Percentiles rank a stretch among this genome's conserved stretches.
phyloP scores from a whole-genome alignment of 2,113 vertebrate species.

The Anas platyrhynchos region DNA sequence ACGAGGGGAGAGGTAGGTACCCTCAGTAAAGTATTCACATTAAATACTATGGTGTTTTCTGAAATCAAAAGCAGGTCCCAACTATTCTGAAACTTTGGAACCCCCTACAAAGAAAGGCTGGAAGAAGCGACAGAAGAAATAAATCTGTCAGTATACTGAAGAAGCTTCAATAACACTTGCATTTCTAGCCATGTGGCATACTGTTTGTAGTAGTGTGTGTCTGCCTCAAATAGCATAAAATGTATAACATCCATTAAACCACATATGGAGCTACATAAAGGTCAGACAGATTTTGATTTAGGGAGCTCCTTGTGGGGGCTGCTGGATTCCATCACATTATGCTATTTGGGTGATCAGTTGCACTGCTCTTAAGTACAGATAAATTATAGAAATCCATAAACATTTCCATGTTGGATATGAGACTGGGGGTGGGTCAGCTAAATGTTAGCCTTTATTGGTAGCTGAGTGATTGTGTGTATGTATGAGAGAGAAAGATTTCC shows the following conservation, averaged over 20 bases:
- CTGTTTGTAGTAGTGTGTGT: conserved; percentile 50
- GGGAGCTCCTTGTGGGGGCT: not conserved
- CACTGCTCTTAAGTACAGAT: conserved; percentile 71
- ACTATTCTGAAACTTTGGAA: not conserved
- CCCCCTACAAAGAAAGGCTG: not conserved
- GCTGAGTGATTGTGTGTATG: not conserved
- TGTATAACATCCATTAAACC: conserved; percentile 44
- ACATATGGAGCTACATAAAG: conserved; percentile 38
- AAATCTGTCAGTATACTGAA: not conserved
- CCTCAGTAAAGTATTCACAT: not conserved
- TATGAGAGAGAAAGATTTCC: conserved; percentile 15
- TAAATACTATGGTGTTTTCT: not conserved
- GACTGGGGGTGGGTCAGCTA: conserved; percentile 7
- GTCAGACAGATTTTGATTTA: conserved; percentile 68
- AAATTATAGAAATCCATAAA: conserved; percentile 56
- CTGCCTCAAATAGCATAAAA: conserved; percentile 55
- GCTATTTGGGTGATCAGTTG: conserved; percentile 67
- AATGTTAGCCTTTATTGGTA: conserved; percentile 61
- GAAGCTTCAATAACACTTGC: not conserved
- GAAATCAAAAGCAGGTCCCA: not conserved
- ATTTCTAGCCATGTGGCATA: not conserved
- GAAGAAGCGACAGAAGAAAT: not conserved
- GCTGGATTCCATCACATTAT: conserved; percentile 39
- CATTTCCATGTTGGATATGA: conserved; percentile 63
- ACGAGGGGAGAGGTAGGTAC: not conserved